Conservation (phyloP, 1,140 invertebrate genomes). For the Aphelenchoides avenae region DNA sequence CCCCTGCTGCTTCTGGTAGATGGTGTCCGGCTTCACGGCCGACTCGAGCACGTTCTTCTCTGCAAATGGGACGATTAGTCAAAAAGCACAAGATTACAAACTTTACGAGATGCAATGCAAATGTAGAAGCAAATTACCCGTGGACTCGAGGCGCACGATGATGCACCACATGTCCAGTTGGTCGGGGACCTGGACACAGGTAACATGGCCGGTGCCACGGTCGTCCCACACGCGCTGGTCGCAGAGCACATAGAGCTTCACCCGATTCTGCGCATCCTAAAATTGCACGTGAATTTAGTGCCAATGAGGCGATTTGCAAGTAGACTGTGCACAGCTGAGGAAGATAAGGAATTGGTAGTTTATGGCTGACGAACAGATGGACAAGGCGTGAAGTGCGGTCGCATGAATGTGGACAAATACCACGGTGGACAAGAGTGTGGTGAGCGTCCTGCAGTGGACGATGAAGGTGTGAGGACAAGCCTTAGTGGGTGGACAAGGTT, state of each 20-base stretch:
- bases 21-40: conserved; percentile 48
- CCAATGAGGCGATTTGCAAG: too few relatives aligned
- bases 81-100: too few relatives aligned
- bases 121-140: too few relatives aligned
- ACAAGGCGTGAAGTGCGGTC: neutral
- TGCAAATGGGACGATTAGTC: conserved; percentile 10
- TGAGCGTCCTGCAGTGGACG: too few relatives aligned
- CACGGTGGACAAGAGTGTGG: too few relatives aligned
- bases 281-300: conserved; percentile 14
- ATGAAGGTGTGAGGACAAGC: too few relatives aligned
- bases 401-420: conserved; percentile 13
- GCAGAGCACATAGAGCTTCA: conserved; percentile 57
- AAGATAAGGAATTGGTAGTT: too few relatives aligned
- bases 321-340: too few relatives aligned
- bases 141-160: conserved; percentile 53
- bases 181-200: conserved; percentile 41
- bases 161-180: conserved; percentile 35
- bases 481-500: too few relatives aligned
- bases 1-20: conserved; percentile 65
- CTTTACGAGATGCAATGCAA: too few relatives aligned
- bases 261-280: conserved; percentile 46
- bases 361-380: too few relatives aligned
- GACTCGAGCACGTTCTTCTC: conserved; percentile 57
- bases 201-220: conserved; percentile 56
- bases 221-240: conserved; percentile 57